A percentile compares a stretch with the other conserved stretches of the same genome.
Evolutionary conservation across 2,113 vertebrate species (phyloP).

Genomic region (Brienomyrus longianalis): DNA sequence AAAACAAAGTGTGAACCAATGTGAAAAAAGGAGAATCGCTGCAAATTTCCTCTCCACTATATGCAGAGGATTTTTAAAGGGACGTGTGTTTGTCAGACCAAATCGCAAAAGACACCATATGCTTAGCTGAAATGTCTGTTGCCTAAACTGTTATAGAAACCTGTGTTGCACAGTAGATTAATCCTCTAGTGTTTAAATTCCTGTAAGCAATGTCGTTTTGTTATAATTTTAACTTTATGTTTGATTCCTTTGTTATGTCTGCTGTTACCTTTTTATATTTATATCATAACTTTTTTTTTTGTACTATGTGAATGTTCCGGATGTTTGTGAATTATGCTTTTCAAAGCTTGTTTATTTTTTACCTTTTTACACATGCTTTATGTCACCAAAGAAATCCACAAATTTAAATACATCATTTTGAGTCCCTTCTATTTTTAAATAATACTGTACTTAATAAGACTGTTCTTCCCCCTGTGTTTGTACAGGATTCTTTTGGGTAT

Average conservation of each 20-base stretch:
- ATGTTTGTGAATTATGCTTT: slow-evolving; percentile 58
- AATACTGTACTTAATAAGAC: neutral
- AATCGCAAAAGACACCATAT: slow-evolving; percentile 5
- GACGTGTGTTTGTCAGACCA: neutral
- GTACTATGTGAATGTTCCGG: slow-evolving; percentile 72
- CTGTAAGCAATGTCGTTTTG: slow-evolving; percentile 25
- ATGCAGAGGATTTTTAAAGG: neutral
- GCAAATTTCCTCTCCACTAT: slow-evolving; percentile 1
- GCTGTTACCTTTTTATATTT: slow-evolving; percentile 60
- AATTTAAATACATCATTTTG: slow-evolving; percentile 66
- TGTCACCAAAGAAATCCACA: slow-evolving; percentile 80
- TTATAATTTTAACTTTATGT: neutral
- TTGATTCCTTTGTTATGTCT: slow-evolving; percentile 9
- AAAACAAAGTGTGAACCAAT: slow-evolving; percentile 7
- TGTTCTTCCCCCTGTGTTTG: too few relatives aligned
- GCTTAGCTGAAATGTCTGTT: slow-evolving; percentile 22
- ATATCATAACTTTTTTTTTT: slow-evolving; percentile 76
- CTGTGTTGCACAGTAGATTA: slow-evolving; percentile 23
- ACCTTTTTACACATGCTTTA: slow-evolving; percentile 74
- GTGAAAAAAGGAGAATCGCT: neutral
- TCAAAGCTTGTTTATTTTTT: slow-evolving; percentile 53
- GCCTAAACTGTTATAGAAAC: slow-evolving; percentile 15
- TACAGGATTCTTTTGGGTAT: neutral
- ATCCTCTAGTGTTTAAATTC: slow-evolving; percentile 4
- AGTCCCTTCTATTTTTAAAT: slow-evolving; percentile 54